phyloP scores from a whole-genome alignment of 1,140 invertebrate genomes.

The Tetragnatha versicolor region DNA sequence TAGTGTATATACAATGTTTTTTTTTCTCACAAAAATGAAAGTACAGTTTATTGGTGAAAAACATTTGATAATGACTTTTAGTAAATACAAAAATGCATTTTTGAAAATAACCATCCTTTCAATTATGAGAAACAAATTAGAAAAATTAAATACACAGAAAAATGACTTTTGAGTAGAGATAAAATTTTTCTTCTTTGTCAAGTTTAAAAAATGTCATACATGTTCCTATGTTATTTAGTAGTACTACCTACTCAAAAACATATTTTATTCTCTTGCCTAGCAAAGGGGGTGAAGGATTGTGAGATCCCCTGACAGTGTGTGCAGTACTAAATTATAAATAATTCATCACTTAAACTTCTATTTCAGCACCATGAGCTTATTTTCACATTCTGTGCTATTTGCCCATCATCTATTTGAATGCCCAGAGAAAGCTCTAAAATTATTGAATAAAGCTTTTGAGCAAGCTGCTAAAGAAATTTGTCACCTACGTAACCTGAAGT shows the following conservation, averaged over 20 bases:
- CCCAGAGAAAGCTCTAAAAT: conserved; percentile 69
- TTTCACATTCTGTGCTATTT: conserved; percentile 69
- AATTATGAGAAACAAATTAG: too few species aligned
- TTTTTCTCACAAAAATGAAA: too few species aligned
- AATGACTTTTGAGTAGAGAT: not conserved
- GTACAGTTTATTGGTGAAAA: too few species aligned
- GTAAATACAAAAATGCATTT: too few species aligned
- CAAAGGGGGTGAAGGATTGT: not conserved
- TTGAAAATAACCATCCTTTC: too few species aligned
- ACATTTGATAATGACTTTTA: too few species aligned
- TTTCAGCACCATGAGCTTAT: conserved; percentile 72
- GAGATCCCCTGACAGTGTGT: not conserved
- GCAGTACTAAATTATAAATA: too few species aligned
- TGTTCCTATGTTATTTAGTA: not conserved
- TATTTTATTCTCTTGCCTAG: not conserved
- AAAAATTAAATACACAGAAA: too few species aligned
- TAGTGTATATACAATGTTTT: too few species aligned
- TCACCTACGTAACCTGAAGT: conserved; percentile 63
- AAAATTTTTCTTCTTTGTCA: not conserved
- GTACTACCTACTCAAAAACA: not conserved
- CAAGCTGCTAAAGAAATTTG: conserved; percentile 70
- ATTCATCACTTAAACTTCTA: not conserved
- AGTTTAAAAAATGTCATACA: too few species aligned
- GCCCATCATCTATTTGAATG: conserved; percentile 69
- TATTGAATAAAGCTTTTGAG: conserved; percentile 72